Conservation (phyloP, 2,888 invertebrate genomes). For the Tipula vernalis region DNA sequence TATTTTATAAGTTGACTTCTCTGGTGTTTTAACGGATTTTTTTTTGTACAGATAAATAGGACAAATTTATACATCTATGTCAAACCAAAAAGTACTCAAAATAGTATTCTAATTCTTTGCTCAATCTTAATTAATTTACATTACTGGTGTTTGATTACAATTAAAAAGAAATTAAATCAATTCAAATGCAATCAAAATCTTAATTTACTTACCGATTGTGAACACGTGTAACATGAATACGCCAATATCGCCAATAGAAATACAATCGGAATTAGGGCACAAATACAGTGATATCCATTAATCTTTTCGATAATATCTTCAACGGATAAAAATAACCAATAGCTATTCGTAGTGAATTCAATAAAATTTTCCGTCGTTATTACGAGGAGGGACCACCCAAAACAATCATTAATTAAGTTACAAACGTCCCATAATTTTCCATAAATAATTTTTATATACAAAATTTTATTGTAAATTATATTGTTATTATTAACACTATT, state of each 20-base stretch:
- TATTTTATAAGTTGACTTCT: no score
- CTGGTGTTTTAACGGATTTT: no score
- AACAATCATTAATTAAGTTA: conserved; percentile 24
- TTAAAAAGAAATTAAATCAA: no score
- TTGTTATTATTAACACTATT: conserved; percentile 4
- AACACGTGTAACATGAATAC: conserved; percentile 22
- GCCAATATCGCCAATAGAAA: conserved; percentile 20
- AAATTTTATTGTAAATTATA: conserved; percentile 20
- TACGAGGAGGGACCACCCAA: conserved; percentile 30
- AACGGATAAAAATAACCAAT: conserved; percentile 24
- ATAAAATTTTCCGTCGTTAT: conserved; percentile 26
- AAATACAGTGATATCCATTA: conserved; percentile 16
- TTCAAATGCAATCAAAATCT: neutral
- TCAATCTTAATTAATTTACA: no score
- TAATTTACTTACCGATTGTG: conserved; percentile 23
- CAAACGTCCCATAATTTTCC: conserved; percentile 25
- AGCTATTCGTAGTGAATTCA: conserved; percentile 28
- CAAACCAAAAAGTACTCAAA: no score
- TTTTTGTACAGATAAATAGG: no score
- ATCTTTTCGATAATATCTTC: conserved; percentile 10
- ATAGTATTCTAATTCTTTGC: no score
- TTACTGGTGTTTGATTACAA: no score
- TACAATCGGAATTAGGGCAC: conserved; percentile 20
- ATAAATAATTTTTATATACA: conserved; percentile 24
- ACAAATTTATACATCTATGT: no score